A percentile compares a stretch with the other conserved stretches of the same genome.
Evolutionary conservation across 2,113 vertebrate genomes (phyloP).

Genomic region (Amblyornis subalaris): DNA sequence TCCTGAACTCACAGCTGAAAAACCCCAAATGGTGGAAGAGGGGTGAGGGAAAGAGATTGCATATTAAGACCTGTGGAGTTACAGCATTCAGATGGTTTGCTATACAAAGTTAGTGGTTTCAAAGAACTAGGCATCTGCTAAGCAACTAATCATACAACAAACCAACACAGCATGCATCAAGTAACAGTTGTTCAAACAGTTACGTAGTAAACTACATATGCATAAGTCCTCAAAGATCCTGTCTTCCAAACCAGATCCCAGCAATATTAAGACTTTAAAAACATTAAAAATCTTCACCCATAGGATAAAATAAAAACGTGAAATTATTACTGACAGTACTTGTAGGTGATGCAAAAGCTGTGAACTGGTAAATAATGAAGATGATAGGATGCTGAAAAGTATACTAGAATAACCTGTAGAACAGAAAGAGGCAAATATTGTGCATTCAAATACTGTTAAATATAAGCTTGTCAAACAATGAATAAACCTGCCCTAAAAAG

Average conservation of each 20-base stretch:
- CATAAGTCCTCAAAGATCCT: neutral
- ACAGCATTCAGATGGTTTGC: neutral
- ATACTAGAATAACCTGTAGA: neutral
- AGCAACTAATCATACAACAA: neutral
- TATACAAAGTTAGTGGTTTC: neutral
- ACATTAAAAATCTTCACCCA: neutral
- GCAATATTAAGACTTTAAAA: neutral
- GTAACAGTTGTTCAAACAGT: neutral
- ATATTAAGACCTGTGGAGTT: neutral
- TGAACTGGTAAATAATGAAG: neutral
- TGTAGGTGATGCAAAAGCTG: neutral
- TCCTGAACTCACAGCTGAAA: neutral
- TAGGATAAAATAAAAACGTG: neutral
- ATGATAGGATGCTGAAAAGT: neutral
- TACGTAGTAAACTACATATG: neutral
- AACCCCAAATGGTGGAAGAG: rapidly evolving
- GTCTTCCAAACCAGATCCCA: neutral
- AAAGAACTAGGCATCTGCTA: neutral
- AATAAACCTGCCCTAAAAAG: neutral
- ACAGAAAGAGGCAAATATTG: neutral
- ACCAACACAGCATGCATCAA: neutral
- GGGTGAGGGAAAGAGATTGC: rapidly evolving
- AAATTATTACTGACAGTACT: neutral
- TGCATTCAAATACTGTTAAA: neutral
- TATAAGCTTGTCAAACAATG: neutral